Base-by-base conservation (phyloP, 2,113 vertebrate genomes). In the Paracanthobrama guichenoti region DNA sequence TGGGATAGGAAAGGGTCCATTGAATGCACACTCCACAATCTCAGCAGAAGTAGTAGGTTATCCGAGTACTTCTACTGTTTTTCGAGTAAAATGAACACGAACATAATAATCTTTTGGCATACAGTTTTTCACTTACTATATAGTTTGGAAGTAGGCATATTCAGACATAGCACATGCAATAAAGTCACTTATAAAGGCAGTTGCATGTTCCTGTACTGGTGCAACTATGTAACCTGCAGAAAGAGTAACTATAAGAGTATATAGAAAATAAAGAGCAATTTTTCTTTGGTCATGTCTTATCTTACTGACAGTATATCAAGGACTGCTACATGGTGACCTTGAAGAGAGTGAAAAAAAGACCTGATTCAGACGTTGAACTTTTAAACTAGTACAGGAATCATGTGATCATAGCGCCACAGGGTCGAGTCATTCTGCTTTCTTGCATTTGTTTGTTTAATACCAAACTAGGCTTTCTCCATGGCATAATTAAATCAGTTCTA, bases 401-500 rank as follows among this genome's bases (percentile, higher is more conserved):
- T 26, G 78, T 22, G 60, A 64, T 66, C 13, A 50, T 22, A 66
- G 22, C 20, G 89, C 88, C 90, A 88, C 87, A 83, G 89, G 88
- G 88, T 90, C 77, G 69, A 83, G 88, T 89, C 88, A 90, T 90
- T 92, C 88, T 74, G 14, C 87, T 90, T 87, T 88, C 87, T 88
- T 85, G 90, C 90, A 86, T 91, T 91, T 93, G 91, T 93, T 93
- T 93, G 90, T 91, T 92, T 89, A 91, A 91, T 62, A 82, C 85
- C 81, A 87, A 85, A 83, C 89, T 88, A 88, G 85, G 87, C 91
- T 91, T 92, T 91, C 89, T 86, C 84, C 88, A 86, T 91, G 86
- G 91, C 90, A 87, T 94, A 94, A 95, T 95, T 94, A 92, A 95
- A 94, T 94, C 91, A 93, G 90, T 88, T 87, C 89, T 94, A 93